Evolutionary conservation across 1,140 invertebrate genomes (phyloP).

Genomic region (Drosophila tani): DNA sequence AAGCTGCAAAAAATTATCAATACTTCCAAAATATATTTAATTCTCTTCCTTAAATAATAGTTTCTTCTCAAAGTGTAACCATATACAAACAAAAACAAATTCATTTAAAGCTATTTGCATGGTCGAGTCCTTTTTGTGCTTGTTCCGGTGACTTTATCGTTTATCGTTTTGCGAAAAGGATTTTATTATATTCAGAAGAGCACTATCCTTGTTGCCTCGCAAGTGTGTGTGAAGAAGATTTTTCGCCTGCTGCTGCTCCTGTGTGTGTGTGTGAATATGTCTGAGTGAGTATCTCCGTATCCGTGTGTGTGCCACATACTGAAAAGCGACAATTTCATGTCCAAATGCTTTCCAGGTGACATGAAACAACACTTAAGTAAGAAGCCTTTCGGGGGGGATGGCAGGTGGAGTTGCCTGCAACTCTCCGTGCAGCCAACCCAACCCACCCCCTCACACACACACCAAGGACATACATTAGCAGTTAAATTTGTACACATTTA

Average conservation of each 20-base stretch:
- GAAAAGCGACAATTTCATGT: conserved; percentile 85
- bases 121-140: conserved; percentile 59
- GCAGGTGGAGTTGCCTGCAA: conserved; percentile 45
- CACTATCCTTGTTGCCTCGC: conserved; percentile 42
- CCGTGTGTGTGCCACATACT: conserved; percentile 60
- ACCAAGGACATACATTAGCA: conserved; percentile 30
- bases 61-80: not conserved
- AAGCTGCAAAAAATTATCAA: not conserved
- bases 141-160: conserved; percentile 71
- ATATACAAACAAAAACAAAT: conserved; percentile 64
- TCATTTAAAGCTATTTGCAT: conserved; percentile 84
- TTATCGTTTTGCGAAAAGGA: conserved; percentile 66
- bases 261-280: conserved; percentile 17
- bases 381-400: conserved; percentile 55
- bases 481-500: conserved; percentile 23
- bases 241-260: conserved; percentile 32
- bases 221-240: conserved; percentile 70
- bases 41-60: not conserved
- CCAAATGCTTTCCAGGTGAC: conserved; percentile 85
- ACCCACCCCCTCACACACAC: conserved; percentile 10
- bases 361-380: conserved; percentile 85
- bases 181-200: conserved; percentile 78
- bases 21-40: not conserved
- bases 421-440: conserved; percentile 59
- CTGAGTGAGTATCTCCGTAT: conserved; percentile 4